phyloP scores from a whole-genome alignment of 23 tunicate genomes.

The Aplidium turbinatum region DNA sequence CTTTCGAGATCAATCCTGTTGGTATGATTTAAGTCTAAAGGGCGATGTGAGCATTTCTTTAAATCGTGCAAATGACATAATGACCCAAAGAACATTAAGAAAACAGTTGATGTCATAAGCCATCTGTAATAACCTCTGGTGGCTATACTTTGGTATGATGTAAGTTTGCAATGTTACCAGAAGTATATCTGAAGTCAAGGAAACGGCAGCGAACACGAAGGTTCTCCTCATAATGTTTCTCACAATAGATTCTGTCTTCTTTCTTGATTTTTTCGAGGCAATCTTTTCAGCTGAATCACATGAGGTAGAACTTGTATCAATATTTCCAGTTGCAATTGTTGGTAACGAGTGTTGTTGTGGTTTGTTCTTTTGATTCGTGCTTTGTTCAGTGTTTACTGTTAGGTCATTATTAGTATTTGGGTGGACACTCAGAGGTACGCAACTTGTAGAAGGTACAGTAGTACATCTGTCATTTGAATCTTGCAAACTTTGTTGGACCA shows the following conservation, averaged over 20 bases:
- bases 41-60: constrained; percentile 11
- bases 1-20: no score
- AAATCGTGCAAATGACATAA: background rate
- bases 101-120: constrained; percentile 2
- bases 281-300: background rate
- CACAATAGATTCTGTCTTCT: background rate
- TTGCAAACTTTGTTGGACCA: background rate
- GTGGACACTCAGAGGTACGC: no score
- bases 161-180: background rate
- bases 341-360: no score
- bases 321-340: background rate
- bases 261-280: background rate
- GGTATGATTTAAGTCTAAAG: no score
- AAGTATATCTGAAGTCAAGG: background rate
- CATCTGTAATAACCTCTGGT: background rate
- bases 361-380: no score
- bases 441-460: no score
- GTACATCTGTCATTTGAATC: no score
- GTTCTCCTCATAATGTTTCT: background rate
- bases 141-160: background rate
- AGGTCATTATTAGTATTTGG: no score
- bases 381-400: no score
- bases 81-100: background rate
- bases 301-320: background rate
- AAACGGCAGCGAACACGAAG: background rate